phyloP scores from a whole-genome alignment of 2,113 vertebrate genomes.

The Gobio gobio region DNA sequence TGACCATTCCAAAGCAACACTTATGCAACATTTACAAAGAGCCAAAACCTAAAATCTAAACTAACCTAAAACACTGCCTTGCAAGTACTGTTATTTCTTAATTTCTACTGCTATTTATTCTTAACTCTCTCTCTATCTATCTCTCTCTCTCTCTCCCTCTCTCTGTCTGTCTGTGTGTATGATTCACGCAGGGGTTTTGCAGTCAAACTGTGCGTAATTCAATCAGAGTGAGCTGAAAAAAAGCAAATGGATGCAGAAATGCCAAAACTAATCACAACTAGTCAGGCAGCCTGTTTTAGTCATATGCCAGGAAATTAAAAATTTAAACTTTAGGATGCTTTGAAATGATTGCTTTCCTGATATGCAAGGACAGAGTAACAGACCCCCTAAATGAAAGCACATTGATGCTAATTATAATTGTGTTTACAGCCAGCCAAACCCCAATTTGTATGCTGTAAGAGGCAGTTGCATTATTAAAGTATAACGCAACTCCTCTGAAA shows the following conservation, averaged over 20 bases:
- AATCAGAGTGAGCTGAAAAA: background rate
- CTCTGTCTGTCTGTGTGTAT: background rate
- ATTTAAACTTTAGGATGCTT: constrained; percentile 10
- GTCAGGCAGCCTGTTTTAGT: constrained; percentile 13
- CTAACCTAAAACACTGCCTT: background rate
- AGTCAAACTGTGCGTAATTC: background rate
- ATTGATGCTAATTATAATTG: constrained; percentile 16
- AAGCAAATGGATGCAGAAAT: constrained; percentile 1
- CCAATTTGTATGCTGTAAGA: background rate
- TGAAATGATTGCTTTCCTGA: constrained; percentile 8
- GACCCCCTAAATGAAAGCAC: background rate
- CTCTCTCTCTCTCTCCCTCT: no score
- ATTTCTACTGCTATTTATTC: no score
- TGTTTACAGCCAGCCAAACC: constrained; percentile 5
- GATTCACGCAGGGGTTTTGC: background rate
- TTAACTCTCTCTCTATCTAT: background rate
- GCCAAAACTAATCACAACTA: constrained; percentile 4
- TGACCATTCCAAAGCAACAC: background rate
- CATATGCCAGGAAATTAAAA: constrained; percentile 1
- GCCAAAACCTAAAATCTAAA: background rate
- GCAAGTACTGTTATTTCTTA: background rate
- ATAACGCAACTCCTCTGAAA: constrained; percentile 10
- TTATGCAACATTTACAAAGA: background rate
- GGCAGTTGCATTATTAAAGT: constrained; percentile 19
- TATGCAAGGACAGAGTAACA: background rate